phyloP scores from a whole-genome alignment of 1,140 invertebrate species.

The Conus ventricosus region DNA sequence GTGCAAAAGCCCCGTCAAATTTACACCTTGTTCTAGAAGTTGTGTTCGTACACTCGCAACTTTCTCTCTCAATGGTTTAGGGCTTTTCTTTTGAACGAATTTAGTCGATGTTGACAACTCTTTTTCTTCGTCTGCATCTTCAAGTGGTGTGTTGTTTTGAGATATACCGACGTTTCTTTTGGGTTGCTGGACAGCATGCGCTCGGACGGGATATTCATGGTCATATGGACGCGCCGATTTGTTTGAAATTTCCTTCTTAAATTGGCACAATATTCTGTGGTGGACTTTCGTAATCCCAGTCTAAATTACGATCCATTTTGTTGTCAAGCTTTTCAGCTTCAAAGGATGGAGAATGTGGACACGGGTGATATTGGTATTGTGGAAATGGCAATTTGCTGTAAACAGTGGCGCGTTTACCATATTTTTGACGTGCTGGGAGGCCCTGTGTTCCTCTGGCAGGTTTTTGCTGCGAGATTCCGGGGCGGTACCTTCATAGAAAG shows the following conservation, averaged over 20 bases:
- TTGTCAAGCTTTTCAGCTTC: neutral
- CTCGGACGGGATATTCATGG: neutral
- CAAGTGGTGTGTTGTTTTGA: neutral
- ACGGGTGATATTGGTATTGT: neutral
- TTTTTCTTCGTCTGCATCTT: neutral
- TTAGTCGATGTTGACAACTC: neutral
- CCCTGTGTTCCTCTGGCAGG: neutral
- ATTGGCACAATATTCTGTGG: neutral
- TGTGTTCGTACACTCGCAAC: neutral
- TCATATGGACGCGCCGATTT: neutral
- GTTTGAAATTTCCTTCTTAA: neutral
- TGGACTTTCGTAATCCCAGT: neutral
- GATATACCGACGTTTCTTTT: neutral
- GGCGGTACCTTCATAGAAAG: neutral
- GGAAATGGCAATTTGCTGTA: neutral
- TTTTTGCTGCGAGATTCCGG: neutral
- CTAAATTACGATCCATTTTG: neutral
- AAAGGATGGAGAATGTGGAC: neutral
- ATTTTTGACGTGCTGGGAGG: neutral
- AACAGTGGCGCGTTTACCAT: neutral
- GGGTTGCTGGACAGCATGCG: neutral
- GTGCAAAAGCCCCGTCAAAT: neutral
- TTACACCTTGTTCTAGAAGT: neutral
- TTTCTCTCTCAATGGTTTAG: neutral
- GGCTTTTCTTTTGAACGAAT: neutral